Conservation (phyloP, 2,888 invertebrate species). For the Tachystola acroxantha region DNA sequence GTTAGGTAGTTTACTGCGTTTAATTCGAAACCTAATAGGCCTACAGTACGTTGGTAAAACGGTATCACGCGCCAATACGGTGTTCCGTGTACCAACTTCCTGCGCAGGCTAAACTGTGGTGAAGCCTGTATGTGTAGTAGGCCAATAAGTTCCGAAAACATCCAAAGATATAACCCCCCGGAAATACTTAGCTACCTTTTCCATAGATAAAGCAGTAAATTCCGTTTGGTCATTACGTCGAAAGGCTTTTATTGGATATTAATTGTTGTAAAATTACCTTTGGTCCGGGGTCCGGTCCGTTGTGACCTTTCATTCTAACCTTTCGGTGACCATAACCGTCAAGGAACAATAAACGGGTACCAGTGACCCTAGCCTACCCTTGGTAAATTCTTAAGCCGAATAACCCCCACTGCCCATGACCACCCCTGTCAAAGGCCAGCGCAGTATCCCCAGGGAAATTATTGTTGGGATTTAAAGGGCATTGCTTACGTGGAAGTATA, state of each 20-base stretch:
- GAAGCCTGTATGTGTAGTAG: too few species aligned
- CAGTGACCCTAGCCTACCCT: conserved; percentile 62
- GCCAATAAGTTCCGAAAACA: too few species aligned
- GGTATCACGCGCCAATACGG: too few species aligned
- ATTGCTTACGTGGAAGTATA: conserved; percentile 66
- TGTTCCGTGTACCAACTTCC: too few species aligned
- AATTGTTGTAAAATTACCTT: conserved; percentile 59
- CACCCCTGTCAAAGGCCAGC: conserved; percentile 72
- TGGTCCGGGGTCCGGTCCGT: conserved; percentile 29
- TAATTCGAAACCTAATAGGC: too few species aligned
- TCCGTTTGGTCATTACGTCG: neutral
- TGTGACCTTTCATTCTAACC: conserved; percentile 60
- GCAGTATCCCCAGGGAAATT: conserved; percentile 71
- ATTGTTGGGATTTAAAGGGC: conserved; percentile 79
- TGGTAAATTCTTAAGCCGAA: conserved; percentile 53
- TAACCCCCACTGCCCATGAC: conserved; percentile 61
- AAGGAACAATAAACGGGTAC: conserved; percentile 67
- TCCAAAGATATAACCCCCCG: too few species aligned
- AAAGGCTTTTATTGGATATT: conserved; percentile 32
- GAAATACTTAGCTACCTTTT: too few species aligned
- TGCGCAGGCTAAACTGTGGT: too few species aligned
- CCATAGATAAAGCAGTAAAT: conserved; percentile 4
- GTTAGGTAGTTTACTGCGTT: too few species aligned
- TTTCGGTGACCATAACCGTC: conserved; percentile 74
- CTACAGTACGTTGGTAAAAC: too few species aligned